Conservation (phyloP, 2,113 vertebrate species). For the Daubentonia madagascariensis region DNA sequence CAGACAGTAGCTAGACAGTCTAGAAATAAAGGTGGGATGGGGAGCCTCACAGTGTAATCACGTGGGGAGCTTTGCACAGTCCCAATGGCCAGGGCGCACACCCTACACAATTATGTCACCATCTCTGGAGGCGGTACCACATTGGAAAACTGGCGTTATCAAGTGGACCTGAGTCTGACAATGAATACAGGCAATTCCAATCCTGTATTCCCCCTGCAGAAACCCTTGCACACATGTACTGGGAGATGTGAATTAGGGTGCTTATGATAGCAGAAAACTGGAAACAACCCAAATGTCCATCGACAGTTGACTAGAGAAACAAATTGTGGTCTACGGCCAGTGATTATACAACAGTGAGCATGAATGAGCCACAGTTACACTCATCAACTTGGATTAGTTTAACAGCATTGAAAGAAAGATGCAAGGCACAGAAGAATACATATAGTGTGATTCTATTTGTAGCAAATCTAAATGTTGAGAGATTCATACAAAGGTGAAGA, state of each 20-base stretch:
- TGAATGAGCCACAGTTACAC: background rate
- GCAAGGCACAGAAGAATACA: background rate
- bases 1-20: background rate
- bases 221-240: background rate
- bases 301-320: background rate
- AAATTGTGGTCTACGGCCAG: rapidly evolving
- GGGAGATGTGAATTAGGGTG: background rate
- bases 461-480: background rate
- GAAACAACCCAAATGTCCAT: background rate
- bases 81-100: too few species aligned
- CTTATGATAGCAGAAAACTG: background rate
- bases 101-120: background rate
- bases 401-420: background rate
- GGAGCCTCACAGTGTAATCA: background rate
- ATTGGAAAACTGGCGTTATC: background rate
- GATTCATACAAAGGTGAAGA: background rate
- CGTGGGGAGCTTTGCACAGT: background rate
- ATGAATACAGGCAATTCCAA: background rate
- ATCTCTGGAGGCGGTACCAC: background rate
- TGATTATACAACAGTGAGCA: too few species aligned
- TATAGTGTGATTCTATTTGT: background rate
- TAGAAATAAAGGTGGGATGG: background rate
- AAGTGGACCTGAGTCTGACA: background rate
- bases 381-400: background rate
- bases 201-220: background rate